These are phyloP conservation scores for Campylomormyrus numenius DNA, from an alignment of 2,113 vertebrate species.

Conservation along the genomic window DNA sequence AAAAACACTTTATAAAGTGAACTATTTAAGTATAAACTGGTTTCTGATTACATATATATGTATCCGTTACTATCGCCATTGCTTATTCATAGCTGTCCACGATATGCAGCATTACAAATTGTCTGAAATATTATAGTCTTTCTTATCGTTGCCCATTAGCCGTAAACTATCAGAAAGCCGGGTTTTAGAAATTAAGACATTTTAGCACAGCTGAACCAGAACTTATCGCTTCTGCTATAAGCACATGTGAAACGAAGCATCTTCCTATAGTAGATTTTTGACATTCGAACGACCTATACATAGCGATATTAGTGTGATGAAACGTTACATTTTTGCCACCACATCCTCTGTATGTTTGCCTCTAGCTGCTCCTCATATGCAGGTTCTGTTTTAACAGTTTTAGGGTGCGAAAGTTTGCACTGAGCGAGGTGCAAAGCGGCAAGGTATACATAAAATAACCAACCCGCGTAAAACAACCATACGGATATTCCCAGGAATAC, in stretches of 20 bases:
- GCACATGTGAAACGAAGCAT: background rate
- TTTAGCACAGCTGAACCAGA: background rate
- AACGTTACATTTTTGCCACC: background rate
- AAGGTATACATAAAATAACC: background rate
- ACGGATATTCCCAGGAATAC: background rate
- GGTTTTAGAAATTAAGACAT: background rate
- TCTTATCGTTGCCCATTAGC: background rate
- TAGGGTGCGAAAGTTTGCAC: background rate
- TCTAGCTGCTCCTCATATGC: background rate
- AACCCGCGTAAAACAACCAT: background rate
- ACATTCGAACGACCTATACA: background rate
- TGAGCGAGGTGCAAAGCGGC: background rate
- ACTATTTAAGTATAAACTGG: background rate
- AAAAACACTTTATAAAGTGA: background rate
- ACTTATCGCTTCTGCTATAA: background rate
- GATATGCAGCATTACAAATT: background rate
- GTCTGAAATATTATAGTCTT: background rate
- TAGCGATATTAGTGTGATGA: background rate
- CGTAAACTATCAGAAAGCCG: background rate
- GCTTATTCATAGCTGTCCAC: background rate
- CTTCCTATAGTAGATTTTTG: background rate
- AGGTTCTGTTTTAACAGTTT: background rate
- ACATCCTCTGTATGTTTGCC: background rate
- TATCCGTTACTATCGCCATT: background rate
- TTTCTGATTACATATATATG: background rate